Percentiles rank a stretch among this genome's conserved stretches.
These are phyloP conservation scores for Cyanoliseus patagonus DNA, from an alignment of 2,113 vertebrate genomes.

Conservation along the genomic window DNA sequence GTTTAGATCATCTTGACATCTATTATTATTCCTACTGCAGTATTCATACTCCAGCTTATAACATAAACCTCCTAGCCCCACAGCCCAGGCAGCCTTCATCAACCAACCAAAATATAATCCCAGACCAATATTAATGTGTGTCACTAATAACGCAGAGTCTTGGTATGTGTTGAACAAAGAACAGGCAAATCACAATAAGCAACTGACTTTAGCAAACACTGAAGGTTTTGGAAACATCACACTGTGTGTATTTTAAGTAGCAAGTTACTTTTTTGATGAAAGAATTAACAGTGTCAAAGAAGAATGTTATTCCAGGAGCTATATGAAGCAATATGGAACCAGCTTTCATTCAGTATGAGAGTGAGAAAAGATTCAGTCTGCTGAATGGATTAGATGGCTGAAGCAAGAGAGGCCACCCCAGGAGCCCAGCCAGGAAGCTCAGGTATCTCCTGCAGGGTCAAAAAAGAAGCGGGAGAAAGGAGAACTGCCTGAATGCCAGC, in stretches of 20 bases:
- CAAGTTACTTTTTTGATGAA: not conserved
- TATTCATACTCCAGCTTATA: not conserved
- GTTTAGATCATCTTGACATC: not conserved
- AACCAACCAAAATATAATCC: not conserved
- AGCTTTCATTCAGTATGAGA: not conserved
- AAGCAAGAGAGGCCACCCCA: not conserved
- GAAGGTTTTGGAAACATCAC: not conserved
- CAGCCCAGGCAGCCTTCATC: not conserved
- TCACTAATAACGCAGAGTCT: not conserved
- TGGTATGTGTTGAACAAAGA: not conserved
- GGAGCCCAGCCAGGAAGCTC: not conserved
- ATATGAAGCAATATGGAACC: not conserved
- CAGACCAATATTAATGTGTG: not conserved
- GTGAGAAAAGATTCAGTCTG: not conserved
- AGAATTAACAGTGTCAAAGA: not conserved
- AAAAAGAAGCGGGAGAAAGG: not conserved
- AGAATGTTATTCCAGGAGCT: not conserved
- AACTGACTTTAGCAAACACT: not conserved
- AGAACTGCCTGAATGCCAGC: not conserved
- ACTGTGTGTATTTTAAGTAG: not conserved
- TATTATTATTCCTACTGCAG: not conserved
- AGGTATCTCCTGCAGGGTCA: not conserved
- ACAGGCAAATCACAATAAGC: not conserved
- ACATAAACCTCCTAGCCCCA: not conserved
- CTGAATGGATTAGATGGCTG: not conserved